These are phyloP conservation scores for Heliconius charithonia DNA, from an alignment of 2,888 invertebrate genomes.

Conservation along the genomic window DNA sequence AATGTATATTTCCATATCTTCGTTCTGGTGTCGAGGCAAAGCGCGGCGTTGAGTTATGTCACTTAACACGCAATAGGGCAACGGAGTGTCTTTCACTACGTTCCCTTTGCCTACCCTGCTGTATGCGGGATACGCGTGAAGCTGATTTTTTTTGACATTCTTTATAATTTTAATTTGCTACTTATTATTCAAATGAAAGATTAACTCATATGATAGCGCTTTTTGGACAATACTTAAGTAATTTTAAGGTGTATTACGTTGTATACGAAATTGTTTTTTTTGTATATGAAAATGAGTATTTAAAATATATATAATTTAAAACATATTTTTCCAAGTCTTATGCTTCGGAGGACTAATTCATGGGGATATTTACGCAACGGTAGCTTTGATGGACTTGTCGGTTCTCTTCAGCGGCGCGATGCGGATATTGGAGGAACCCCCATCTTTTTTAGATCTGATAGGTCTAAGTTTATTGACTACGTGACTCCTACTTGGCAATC, in stretches of 20 bases:
- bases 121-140: too few relatives aligned
- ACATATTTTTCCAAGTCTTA: constrained; percentile 60
- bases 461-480: constrained; percentile 83
- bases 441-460: constrained; percentile 85
- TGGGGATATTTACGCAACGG: constrained; percentile 86
- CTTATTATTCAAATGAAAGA: background rate
- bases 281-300: too few relatives aligned
- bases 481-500: constrained; percentile 85
- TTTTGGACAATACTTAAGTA: background rate
- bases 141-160: too few relatives aligned
- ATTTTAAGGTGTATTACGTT: background rate
- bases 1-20: too few relatives aligned
- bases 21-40: too few relatives aligned
- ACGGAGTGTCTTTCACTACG: too few relatives aligned
- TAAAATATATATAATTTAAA: background rate
- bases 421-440: constrained; percentile 88
- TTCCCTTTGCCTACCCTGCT: too few relatives aligned
- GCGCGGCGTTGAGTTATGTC: too few relatives aligned
- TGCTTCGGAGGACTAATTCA: constrained; percentile 77
- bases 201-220: background rate
- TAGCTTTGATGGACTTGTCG: constrained; percentile 87
- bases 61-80: too few relatives aligned
- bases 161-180: background rate
- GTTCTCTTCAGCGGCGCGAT: constrained; percentile 80
- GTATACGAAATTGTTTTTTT: background rate